These are phyloP conservation scores for Clepsis dumicolana DNA, from an alignment of 2,888 invertebrate genomes.

Conservation along the genomic window DNA sequence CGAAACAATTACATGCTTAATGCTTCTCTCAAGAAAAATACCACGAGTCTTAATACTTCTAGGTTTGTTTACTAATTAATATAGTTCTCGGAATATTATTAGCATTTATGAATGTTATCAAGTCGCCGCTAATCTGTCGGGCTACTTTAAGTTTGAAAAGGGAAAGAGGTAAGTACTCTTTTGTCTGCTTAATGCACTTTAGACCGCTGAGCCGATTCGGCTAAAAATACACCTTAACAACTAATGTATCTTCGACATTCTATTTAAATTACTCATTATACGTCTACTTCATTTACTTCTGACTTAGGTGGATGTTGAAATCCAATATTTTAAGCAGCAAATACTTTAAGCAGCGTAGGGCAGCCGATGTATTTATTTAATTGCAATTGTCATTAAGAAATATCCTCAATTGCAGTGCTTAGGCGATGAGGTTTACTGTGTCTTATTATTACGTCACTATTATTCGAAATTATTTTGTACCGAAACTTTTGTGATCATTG, in stretches of 20 bases:
- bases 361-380: not conserved
- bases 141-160: not conserved
- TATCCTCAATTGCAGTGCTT: not conserved
- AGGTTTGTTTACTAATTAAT: not conserved
- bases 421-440: not conserved
- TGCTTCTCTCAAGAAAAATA: constrained; percentile 1
- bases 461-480: too few relatives aligned
- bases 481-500: too few relatives aligned
- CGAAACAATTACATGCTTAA: constrained; percentile 9
- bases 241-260: not conserved
- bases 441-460: too few relatives aligned
- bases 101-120: constrained; percentile 1
- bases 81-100: not conserved
- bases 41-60: not conserved
- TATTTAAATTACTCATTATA: not conserved
- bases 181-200: not conserved
- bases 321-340: not conserved
- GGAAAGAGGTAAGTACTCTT: not conserved
- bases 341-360: not conserved
- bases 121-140: not conserved
- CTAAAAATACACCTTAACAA: not conserved
- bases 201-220: not conserved
- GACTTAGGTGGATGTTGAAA: not conserved
- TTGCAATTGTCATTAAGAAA: not conserved
- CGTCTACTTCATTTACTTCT: too few relatives aligned